phyloP scores from a whole-genome alignment of 2,113 vertebrate genomes.

The Ciconia maguari region DNA sequence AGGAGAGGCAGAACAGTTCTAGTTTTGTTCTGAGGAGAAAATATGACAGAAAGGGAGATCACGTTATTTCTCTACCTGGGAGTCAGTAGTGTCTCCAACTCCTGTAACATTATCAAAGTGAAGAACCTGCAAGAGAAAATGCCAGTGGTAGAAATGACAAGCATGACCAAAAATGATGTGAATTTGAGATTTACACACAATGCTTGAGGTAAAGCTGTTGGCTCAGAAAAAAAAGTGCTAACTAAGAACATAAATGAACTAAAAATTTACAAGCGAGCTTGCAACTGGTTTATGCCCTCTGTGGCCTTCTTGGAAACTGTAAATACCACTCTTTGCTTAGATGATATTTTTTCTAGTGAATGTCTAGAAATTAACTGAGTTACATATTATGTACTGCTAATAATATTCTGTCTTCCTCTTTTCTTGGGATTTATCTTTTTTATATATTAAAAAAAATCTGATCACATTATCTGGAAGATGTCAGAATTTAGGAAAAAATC shows the following conservation, averaged over 20 bases:
- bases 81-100: background rate
- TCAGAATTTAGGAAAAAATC: background rate
- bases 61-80: conserved; percentile 17
- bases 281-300: background rate
- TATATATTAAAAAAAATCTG: background rate
- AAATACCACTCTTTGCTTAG: background rate
- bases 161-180: background rate
- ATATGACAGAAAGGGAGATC: background rate
- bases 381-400: background rate
- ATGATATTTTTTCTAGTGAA: background rate
- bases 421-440: background rate
- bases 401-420: background rate
- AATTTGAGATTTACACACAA: background rate
- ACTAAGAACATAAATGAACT: background rate
- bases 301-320: background rate
- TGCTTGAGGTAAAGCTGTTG: background rate
- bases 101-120: conserved; percentile 10
- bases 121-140: conserved; percentile 48
- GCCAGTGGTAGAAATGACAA: background rate
- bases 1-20: background rate
- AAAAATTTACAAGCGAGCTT: background rate
- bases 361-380: background rate
- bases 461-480: background rate
- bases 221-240: background rate
- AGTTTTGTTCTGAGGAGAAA: background rate